A percentile compares a stretch with the other conserved stretches of the same genome.
These are phyloP conservation scores for Geotrypetes seraphini DNA, from an alignment of 2,797 vertebrate genomes.

Conservation along the genomic window DNA sequence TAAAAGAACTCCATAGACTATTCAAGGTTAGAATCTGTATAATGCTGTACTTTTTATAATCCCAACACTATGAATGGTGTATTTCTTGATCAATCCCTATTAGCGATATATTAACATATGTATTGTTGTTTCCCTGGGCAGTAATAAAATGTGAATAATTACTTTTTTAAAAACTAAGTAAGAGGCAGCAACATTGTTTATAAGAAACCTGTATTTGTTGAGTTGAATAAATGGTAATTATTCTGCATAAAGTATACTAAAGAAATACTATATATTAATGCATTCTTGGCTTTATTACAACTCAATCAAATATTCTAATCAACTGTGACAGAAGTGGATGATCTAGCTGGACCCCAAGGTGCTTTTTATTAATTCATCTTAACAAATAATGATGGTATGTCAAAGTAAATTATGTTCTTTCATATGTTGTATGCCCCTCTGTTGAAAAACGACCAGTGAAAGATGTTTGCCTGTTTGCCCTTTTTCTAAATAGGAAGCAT, in stretches of 20 bases:
- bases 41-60: constrained; percentile 15
- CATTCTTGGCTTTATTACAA: constrained; percentile 32
- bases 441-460: constrained; percentile 8
- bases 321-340: constrained; percentile 27
- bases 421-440: constrained; percentile 15
- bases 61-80: constrained; percentile 26
- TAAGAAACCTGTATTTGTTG: constrained; percentile 32
- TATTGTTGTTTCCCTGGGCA: constrained; percentile 32
- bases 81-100: constrained; percentile 29
- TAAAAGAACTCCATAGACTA: too few species aligned
- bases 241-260: constrained; percentile 46
- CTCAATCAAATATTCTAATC: constrained; percentile 38
- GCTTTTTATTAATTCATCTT: constrained; percentile 48
- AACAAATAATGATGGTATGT: constrained; percentile 40
- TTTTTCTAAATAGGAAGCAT: too few species aligned
- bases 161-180: constrained; percentile 28
- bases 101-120: constrained; percentile 27
- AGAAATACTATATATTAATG: constrained; percentile 29
- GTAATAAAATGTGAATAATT: constrained; percentile 50
- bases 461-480: not conserved
- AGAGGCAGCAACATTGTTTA: constrained; percentile 27
- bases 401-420: constrained; percentile 39
- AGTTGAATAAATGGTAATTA: constrained; percentile 44
- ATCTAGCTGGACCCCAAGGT: constrained; percentile 42
- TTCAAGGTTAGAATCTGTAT: constrained; percentile 18